These are phyloP conservation scores for Dinocampus coccinellae DNA, from an alignment of 2,888 invertebrate genomes.

Conservation along the genomic window DNA sequence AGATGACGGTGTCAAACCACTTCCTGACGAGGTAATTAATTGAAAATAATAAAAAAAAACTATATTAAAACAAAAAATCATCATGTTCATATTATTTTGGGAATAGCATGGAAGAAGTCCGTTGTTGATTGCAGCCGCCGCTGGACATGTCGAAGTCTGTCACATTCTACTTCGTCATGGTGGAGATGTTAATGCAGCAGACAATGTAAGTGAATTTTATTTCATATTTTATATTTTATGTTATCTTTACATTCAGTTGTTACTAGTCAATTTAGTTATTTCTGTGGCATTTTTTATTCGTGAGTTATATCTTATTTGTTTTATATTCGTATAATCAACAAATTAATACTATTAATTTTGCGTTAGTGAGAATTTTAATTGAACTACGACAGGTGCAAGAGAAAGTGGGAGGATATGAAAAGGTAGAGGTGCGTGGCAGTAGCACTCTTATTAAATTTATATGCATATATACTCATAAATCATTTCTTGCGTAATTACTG, in stretches of 20 bases:
- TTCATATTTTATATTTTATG: not conserved
- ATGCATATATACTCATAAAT: not conserved
- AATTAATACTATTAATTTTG: not conserved
- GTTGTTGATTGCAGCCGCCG: constrained; percentile 72
- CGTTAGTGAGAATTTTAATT: constrained; percentile 1
- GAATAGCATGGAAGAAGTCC: constrained; percentile 70
- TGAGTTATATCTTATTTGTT: not conserved
- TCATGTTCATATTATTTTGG: not conserved
- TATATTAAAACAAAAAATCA: not conserved
- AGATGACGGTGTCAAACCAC: constrained; percentile 65
- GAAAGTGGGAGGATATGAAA: not conserved
- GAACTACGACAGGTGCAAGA: not conserved
- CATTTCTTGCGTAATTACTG: not conserved
- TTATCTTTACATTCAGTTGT: not conserved
- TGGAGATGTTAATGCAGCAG: constrained; percentile 70
- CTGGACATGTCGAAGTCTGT: constrained; percentile 71
- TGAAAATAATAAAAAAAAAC: constrained; percentile 4
- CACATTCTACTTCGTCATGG: constrained; percentile 70
- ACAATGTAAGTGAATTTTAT: constrained; percentile 68
- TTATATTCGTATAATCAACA: not conserved
- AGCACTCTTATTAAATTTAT: constrained; percentile 7
- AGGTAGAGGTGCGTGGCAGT: not conserved
- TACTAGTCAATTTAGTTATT: not conserved
- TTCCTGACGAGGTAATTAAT: constrained; percentile 65
- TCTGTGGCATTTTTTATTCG: not conserved